Evolutionary conservation across 2,888 invertebrate species (phyloP).

Genomic region (Cataglyphis livida): DNA sequence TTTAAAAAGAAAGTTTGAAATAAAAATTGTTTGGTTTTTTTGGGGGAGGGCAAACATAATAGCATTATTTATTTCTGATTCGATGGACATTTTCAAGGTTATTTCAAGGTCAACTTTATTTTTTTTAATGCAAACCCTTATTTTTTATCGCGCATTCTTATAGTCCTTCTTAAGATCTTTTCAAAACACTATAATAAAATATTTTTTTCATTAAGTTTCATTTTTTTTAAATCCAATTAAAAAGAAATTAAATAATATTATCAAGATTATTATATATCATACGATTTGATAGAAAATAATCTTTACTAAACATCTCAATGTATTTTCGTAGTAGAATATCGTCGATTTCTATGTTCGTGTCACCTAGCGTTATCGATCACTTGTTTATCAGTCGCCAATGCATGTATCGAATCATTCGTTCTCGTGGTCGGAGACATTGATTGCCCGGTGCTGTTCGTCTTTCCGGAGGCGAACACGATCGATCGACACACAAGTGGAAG

Average conservation of each 20-base stretch:
- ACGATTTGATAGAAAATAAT: background rate
- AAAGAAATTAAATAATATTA: background rate
- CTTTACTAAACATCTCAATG: background rate
- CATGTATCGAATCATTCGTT: slow-evolving; percentile 25
- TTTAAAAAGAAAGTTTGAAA: too few relatives aligned
- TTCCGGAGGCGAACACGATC: slow-evolving; percentile 1
- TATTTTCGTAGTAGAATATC: background rate
- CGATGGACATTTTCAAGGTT: too few relatives aligned
- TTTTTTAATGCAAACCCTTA: too few relatives aligned
- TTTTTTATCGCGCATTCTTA: too few relatives aligned
- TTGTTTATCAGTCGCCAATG: slow-evolving; percentile 31
- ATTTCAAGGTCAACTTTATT: too few relatives aligned
- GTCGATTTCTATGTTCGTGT: background rate
- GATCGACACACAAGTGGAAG: background rate
- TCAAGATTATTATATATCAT: background rate
- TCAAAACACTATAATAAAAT: too few relatives aligned
- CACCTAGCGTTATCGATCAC: slow-evolving; percentile 1
- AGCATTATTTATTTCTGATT: too few relatives aligned
- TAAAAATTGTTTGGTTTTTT: too few relatives aligned
- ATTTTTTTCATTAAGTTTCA: too few relatives aligned
- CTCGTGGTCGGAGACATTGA: slow-evolving; percentile 17
- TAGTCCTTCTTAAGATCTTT: too few relatives aligned
- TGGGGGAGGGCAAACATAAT: too few relatives aligned
- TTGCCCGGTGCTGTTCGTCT: slow-evolving; percentile 14
- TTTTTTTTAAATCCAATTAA: background rate